Percentiles rank a stretch among this genome's conserved stretches.
Evolutionary conservation across 1,140 invertebrate species (phyloP).

Genomic region (Uloborus diversus): DNA sequence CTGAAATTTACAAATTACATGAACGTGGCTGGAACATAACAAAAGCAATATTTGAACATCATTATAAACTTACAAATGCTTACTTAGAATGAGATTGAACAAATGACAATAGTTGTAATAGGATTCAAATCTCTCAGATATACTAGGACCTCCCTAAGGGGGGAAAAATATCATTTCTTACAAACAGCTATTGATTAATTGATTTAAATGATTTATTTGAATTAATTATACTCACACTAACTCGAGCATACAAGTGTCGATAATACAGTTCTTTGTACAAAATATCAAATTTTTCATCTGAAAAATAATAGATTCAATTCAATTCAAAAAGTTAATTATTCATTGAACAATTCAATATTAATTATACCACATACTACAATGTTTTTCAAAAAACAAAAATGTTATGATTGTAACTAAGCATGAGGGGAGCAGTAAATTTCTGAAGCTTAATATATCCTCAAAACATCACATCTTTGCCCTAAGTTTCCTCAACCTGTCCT

Average conservation of each 20-base stretch:
- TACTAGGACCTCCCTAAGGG: slow-evolving; percentile 78
- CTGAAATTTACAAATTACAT: slow-evolving; percentile 62
- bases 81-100: slow-evolving; percentile 93
- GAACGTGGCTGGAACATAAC: background rate
- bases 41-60: background rate
- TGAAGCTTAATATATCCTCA: too few species aligned
- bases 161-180: background rate
- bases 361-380: too few species aligned
- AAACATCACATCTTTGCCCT: too few species aligned
- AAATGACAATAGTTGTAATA: slow-evolving; percentile 99
- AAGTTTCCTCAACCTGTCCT: too few species aligned
- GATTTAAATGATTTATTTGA: background rate
- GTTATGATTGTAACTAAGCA: too few species aligned
- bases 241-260: slow-evolving; percentile 91
- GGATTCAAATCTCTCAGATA: slow-evolving; percentile 92
- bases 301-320: slow-evolving; percentile 59
- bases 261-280: slow-evolving; percentile 98
- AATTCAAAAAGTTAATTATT: too few species aligned
- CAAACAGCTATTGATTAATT: background rate
- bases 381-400: too few species aligned
- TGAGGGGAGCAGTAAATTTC: too few species aligned
- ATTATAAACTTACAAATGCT: slow-evolving; percentile 59
- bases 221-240: slow-evolving; percentile 64
- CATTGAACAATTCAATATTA: too few species aligned
- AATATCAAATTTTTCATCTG: slow-evolving; percentile 81